phyloP scores from a whole-genome alignment of 2,113 vertebrate genomes.

The Microcebus murinus region DNA sequence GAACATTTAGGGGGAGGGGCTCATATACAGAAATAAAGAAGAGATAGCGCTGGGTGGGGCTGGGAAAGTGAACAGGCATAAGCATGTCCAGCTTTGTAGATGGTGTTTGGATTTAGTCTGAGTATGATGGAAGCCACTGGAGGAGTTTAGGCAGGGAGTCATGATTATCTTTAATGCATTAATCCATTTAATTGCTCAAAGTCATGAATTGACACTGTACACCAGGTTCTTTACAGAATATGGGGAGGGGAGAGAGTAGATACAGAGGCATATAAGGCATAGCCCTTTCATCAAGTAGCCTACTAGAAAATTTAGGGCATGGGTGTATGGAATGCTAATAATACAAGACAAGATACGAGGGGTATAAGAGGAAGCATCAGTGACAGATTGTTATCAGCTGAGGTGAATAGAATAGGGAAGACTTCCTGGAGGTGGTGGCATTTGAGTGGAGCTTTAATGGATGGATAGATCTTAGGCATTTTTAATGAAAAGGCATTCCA shows the following conservation, averaged over 20 bases:
- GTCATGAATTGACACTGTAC: neutral
- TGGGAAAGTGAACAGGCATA: neutral
- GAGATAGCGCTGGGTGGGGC: neutral
- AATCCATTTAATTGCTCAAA: neutral
- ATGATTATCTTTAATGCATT: neutral
- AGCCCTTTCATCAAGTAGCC: neutral
- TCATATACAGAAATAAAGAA: neutral
- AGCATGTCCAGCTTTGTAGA: neutral
- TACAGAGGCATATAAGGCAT: neutral
- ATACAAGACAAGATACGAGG: neutral
- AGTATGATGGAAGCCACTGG: neutral
- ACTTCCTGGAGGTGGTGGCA: neutral
- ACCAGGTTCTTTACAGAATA: neutral
- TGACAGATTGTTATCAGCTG: neutral
- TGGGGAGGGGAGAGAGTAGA: neutral
- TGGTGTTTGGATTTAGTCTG: neutral
- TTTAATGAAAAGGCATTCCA: neutral
- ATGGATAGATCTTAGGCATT: neutral
- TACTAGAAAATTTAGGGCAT: neutral
- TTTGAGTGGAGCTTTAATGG: neutral
- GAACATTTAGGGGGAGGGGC: neutral
- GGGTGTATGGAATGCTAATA: neutral
- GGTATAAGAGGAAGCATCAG: neutral
- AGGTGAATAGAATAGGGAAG: neutral
- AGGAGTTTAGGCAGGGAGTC: neutral